These are phyloP conservation scores for Odontamblyopus rebecca DNA, from an alignment of 2,797 vertebrate species.

Conservation along the genomic window DNA sequence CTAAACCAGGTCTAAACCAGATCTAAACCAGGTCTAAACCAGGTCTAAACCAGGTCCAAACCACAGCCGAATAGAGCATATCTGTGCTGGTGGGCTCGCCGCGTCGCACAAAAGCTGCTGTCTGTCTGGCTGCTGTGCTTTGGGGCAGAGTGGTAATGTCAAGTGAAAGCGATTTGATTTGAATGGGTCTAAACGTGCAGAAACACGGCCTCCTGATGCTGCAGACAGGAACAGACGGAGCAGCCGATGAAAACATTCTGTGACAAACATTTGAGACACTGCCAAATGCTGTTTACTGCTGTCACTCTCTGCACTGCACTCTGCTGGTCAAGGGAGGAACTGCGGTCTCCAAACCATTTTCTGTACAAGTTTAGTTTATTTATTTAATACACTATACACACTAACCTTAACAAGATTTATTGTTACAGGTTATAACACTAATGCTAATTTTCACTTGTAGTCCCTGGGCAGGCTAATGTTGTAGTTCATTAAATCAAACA, in stretches of 20 bases:
- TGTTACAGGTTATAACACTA: too few species aligned
- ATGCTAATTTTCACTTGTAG: too few species aligned
- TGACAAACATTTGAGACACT: slow-evolving; percentile 72
- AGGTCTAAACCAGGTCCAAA: neutral
- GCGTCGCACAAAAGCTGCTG: neutral
- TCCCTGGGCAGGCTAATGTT: too few species aligned
- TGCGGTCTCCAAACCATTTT: slow-evolving; percentile 25
- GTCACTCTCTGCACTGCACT: slow-evolving; percentile 46
- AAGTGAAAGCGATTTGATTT: slow-evolving; percentile 34
- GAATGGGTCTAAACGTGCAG: slow-evolving; percentile 46
- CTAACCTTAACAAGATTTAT: too few species aligned
- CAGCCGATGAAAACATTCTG: slow-evolving; percentile 63
- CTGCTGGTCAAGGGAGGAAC: slow-evolving; percentile 53
- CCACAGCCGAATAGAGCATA: neutral
- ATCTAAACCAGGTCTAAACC: neutral
- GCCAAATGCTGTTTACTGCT: slow-evolving; percentile 68
- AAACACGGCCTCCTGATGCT: slow-evolving; percentile 54
- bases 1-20: too few species aligned
- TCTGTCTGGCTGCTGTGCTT: neutral
- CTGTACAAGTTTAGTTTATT: too few species aligned
- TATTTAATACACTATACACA: too few species aligned
- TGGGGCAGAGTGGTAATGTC: slow-evolving; percentile 29
- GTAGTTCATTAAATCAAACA: too few species aligned
- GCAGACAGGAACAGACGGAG: slow-evolving; percentile 62
- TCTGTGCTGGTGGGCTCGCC: neutral